These are phyloP conservation scores for Menidia beryllina DNA, from an alignment of 2,113 vertebrate species.

Conservation along the genomic window DNA sequence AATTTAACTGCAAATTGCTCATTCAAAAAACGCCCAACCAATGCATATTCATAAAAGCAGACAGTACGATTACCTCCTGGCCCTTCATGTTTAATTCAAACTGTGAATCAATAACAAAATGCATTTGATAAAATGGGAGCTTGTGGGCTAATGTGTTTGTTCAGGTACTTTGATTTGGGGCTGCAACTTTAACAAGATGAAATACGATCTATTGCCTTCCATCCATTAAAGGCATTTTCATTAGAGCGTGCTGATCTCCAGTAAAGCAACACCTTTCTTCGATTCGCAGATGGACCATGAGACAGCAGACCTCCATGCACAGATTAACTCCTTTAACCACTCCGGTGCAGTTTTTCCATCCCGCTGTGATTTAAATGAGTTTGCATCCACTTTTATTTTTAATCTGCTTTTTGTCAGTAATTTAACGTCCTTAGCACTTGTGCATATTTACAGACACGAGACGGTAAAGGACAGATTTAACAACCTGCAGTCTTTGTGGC, in stretches of 20 bases:
- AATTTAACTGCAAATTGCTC: background rate
- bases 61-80: background rate
- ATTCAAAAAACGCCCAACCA: background rate
- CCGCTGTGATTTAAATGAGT: background rate
- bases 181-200: background rate
- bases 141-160: background rate
- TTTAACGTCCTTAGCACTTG: no score
- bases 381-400: background rate
- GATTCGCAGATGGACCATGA: background rate
- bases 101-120: background rate
- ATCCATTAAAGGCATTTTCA: background rate
- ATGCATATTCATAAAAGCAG: background rate
- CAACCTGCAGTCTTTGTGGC: background rate
- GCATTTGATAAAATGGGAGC: background rate
- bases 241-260: background rate
- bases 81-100: background rate
- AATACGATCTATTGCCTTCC: background rate
- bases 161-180: background rate
- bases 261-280: background rate
- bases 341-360: no score
- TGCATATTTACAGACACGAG: no score
- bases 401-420: no score
- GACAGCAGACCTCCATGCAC: background rate
- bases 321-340: background rate
- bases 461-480: no score